phyloP scores from a whole-genome alignment of 2,888 invertebrate genomes.

The Dexiosoma caninum region DNA sequence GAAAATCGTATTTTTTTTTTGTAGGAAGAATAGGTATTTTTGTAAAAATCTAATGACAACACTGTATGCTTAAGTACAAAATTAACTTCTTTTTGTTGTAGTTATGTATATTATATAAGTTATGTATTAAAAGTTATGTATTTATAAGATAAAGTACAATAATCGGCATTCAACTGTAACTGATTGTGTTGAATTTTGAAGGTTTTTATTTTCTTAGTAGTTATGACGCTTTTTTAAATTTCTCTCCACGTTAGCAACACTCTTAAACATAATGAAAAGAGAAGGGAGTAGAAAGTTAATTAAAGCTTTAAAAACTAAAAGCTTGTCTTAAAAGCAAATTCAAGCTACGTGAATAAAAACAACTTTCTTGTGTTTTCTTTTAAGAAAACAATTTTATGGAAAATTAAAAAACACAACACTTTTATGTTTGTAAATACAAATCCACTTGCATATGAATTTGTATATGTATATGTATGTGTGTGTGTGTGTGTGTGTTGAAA shows the following conservation, averaged over 20 bases:
- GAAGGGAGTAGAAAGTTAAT: conserved; percentile 56
- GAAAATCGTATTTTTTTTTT: too few relatives aligned
- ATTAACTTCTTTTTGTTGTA: too few relatives aligned
- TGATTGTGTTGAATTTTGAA: too few relatives aligned
- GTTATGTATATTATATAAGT: too few relatives aligned
- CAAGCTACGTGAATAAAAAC: conserved; percentile 10
- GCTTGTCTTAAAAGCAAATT: conserved; percentile 36
- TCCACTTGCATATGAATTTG: background rate
- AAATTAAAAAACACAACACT: conserved; percentile 26
- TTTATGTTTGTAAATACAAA: too few relatives aligned
- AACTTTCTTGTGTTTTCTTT: conserved; percentile 5
- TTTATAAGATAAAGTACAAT: too few relatives aligned
- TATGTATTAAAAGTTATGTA: too few relatives aligned
- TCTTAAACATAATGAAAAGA: conserved; percentile 10
- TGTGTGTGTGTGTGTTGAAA: background rate
- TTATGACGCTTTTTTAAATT: background rate
- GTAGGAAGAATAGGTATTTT: too few relatives aligned
- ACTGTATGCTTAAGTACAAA: too few relatives aligned
- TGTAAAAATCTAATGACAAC: too few relatives aligned
- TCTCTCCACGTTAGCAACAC: background rate
- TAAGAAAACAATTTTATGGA: background rate
- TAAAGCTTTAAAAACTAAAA: conserved; percentile 58
- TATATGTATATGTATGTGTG: background rate
- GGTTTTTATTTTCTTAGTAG: too few relatives aligned
- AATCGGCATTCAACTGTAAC: too few relatives aligned